Base-by-base conservation (phyloP, 2,797 vertebrate genomes). In the Kryptolebias ocellatus region DNA sequence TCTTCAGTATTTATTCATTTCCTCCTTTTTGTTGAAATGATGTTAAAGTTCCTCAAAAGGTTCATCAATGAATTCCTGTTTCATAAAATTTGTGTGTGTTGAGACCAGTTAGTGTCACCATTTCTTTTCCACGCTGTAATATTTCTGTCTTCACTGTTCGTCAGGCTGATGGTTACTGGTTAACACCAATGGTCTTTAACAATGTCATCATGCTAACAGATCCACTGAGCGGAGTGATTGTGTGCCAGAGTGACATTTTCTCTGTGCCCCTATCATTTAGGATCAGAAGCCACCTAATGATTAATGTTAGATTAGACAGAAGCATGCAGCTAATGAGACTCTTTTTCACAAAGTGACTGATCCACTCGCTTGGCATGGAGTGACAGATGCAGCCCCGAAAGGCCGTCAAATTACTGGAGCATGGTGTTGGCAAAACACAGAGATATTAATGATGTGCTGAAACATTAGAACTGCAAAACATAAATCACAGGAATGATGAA, bases 281-380 rank as follows among this genome's bases (percentile, higher is more conserved):
- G 78, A 83, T 84, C 71, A 89, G 74, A 86, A 77, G 73, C 79
- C 77, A 77, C 76, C 69, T 68, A 79, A 71, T 90, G 86, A 91
- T 91, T 90, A 88, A 87, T 85, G 77, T 84, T 53, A 74, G 81
- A 85, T 93, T 83, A 90, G 58, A 76, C 81, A 81, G 67, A 72
- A 61, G 50, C 74, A 80, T 7, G 37, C 60, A 72, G 73, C 85
- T 86, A 88, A 92, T 84, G 84, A 79, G 81, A 87, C 81, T 61
- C 70, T 81, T 78, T 37, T 56, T 77, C 67, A 79, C 77, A 70
- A 68, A 68, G 70, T 83, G 83, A 78, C 67, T 72, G 78, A 80
- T 78, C 73, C 66, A 70, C 80, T 84, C 63, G 60, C 68, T 65
- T 61, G 52, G 65, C 75, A 57, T 47, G 65, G 60, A 61, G 61